Conservation (phyloP, 1,140 invertebrate species). For the Drosophila gunungcola region DNA sequence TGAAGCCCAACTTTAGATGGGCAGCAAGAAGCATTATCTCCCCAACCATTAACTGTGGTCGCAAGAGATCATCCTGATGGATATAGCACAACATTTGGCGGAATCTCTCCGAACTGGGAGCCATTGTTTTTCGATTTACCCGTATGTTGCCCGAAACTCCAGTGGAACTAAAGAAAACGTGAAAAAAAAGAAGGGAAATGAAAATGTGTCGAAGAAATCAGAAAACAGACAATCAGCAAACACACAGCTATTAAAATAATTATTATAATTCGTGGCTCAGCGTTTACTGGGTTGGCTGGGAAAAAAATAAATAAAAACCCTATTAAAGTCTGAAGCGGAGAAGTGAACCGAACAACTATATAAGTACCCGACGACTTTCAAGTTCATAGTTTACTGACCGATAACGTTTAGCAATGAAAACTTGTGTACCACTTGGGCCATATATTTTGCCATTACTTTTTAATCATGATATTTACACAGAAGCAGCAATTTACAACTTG, state of each 20-base stretch:
- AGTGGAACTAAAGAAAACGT: constrained; percentile 84
- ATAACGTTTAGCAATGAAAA: constrained; percentile 56
- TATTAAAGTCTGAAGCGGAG: constrained; percentile 9
- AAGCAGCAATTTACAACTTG: constrained; percentile 4
- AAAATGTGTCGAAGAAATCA: constrained; percentile 27
- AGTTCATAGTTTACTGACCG: constrained; percentile 78
- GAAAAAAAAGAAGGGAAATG: background rate
- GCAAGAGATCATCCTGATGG: constrained; percentile 94
- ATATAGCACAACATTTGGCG: constrained; percentile 95
- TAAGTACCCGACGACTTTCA: constrained; percentile 39
- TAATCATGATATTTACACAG: constrained; percentile 21
- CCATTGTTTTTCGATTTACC: constrained; percentile 91
- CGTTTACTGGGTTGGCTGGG: background rate
- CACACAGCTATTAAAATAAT: constrained; percentile 41
- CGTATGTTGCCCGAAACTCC: constrained; percentile 89
- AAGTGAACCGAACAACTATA: constrained; percentile 13
- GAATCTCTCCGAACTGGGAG: constrained; percentile 88
- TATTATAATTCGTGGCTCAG: constrained; percentile 35
- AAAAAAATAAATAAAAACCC: constrained; percentile 2
- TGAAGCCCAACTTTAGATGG: constrained; percentile 92
- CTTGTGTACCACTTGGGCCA: constrained; percentile 13
- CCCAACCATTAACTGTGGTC: constrained; percentile 91
- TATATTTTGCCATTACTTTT: constrained; percentile 17
- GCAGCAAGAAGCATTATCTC: constrained; percentile 94
- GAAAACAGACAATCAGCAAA: constrained; percentile 31